A percentile compares a stretch with the other conserved stretches of the same genome.
Conservation (phyloP, 2,113 vertebrate species). For the Suricata suricatta region DNA sequence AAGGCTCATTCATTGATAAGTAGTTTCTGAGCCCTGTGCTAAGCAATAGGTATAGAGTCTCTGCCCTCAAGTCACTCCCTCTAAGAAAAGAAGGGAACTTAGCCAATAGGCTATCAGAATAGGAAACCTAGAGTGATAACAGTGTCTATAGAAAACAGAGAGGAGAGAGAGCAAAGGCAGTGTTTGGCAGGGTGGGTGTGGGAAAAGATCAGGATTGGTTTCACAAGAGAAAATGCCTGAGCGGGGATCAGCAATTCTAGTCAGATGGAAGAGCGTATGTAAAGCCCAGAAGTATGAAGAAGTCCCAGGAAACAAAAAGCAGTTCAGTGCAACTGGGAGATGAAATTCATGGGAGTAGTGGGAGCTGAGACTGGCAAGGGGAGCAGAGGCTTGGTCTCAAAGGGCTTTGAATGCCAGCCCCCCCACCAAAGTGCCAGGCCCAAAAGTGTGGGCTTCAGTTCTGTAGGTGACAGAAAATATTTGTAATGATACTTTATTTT, state of each 20-base stretch:
- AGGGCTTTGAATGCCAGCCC: background rate
- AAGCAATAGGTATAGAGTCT: background rate
- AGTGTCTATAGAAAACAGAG: background rate
- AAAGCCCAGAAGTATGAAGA: slow-evolving; percentile 1
- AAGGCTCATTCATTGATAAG: slow-evolving; percentile 40
- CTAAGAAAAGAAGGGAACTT: background rate
- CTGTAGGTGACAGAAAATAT: background rate
- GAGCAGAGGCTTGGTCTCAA: background rate
- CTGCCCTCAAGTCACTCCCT: slow-evolving; percentile 29
- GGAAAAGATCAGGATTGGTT: background rate
- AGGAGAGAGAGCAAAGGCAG: background rate
- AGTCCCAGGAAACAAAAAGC: slow-evolving; percentile 28
- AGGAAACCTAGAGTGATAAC: slow-evolving; percentile 29
- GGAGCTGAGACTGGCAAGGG: background rate
- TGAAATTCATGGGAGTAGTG: background rate
- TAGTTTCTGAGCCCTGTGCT: background rate
- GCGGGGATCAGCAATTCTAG: background rate
- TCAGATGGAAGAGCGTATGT: background rate
- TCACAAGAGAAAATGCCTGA: background rate
- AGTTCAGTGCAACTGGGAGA: background rate
- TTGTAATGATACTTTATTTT: slow-evolving; percentile 30
- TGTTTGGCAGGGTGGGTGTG: background rate
- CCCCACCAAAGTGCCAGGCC: too few species aligned
- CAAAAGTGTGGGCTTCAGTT: background rate
- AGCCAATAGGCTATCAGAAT: background rate